These are phyloP conservation scores for Chrysolina oricalcia DNA, from an alignment of 2,888 invertebrate species.

Conservation along the genomic window DNA sequence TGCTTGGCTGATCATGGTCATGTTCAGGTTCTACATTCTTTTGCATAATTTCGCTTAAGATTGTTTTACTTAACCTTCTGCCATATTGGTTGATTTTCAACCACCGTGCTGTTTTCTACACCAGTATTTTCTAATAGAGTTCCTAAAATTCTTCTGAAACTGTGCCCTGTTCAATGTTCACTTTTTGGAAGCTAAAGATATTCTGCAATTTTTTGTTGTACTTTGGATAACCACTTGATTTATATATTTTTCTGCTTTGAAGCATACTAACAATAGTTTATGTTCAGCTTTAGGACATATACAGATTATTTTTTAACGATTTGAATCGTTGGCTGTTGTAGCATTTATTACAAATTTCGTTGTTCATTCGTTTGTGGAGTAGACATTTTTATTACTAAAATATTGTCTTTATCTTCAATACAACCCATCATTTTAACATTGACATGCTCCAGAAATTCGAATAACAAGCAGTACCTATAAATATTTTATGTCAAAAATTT, in stretches of 20 bases:
- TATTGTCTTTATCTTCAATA: slow-evolving; percentile 25
- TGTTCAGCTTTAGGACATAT: slow-evolving; percentile 9
- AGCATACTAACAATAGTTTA: too few species aligned
- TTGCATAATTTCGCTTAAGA: background rate
- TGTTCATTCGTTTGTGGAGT: slow-evolving; percentile 27
- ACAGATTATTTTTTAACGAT: slow-evolving; percentile 18
- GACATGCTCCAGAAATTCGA: too few species aligned
- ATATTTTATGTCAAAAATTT: slow-evolving; percentile 23
- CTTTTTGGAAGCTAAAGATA: slow-evolving; percentile 12
- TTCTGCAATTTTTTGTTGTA: slow-evolving; percentile 27
- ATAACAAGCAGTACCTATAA: slow-evolving; percentile 13
- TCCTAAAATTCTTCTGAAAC: too few species aligned
- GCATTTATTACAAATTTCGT: slow-evolving; percentile 26
- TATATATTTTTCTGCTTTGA: slow-evolving; percentile 20
- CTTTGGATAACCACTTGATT: slow-evolving; percentile 22
- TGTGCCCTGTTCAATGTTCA: slow-evolving; percentile 22
- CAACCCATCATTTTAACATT: too few species aligned
- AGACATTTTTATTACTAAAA: slow-evolving; percentile 26
- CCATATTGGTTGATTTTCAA: too few species aligned
- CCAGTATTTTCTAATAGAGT: too few species aligned
- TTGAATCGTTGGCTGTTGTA: slow-evolving; percentile 10
- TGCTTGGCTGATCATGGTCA: slow-evolving; percentile 18
- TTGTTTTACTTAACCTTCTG: background rate
- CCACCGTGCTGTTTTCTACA: too few species aligned
- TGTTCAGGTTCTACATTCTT: slow-evolving; percentile 14